Evolutionary conservation across 2,113 vertebrate species (phyloP), one percentile per base, ranked within the genome.

Genomic region (Oreotrochilus melanogaster): DNA sequence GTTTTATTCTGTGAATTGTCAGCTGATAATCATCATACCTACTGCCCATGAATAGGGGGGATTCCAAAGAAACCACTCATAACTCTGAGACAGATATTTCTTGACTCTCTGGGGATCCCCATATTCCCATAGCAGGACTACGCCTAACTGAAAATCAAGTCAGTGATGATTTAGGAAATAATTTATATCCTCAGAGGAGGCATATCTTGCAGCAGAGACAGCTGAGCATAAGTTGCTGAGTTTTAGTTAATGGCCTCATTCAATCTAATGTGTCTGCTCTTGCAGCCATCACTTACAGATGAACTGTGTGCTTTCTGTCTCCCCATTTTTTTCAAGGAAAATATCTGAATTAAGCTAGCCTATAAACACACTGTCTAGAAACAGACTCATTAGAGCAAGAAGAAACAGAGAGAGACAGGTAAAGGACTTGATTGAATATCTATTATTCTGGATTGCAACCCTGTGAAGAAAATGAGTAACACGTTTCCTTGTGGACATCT

Each of bases 171-270:
- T 90, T 94, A 96, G 78, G 64, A 96, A 86, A 92, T 90, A 22
- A 88, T 88, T 93, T 3, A 0, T 83, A 86, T 93, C 53, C 95
- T 82, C 86, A 86, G 57, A 90, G 88, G 88, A 88, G 21, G 22
- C 27, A 33, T 89, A 86, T 67, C 64, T 90, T 88, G 47, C 61
- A 88, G 15, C 69, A 83, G 79, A 97, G 88, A 93, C 51, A 95
- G 65, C 60, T 42, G 56, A 86, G 82, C 43, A 7, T 83, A 92
- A 95, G 56, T 71, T 93, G 72, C 57, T 81, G 75, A 90, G 64
- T 93, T 93, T 92, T 94, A 86, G 82, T 94, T 96, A 95, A 97
- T 96, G 86, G 88, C 60, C 76, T 94, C 8, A 2, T 88, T 95
- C 69, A 78, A 71, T 53, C 82, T 97, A 93, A 96, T 92, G 92